These are phyloP conservation scores for Caretta caretta DNA, from an alignment of 2,113 vertebrate species.

Conservation along the genomic window DNA sequence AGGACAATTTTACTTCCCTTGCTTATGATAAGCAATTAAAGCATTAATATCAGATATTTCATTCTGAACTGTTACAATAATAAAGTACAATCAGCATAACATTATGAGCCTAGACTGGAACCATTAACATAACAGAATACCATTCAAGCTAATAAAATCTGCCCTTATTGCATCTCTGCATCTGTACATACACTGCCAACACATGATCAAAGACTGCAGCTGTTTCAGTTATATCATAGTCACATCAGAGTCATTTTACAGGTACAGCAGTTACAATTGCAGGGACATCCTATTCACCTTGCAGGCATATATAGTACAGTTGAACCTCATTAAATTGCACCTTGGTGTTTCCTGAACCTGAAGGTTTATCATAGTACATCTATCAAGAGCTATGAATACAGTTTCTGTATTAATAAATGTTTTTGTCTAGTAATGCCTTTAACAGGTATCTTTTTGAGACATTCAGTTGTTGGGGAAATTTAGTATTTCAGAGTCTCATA, in stretches of 20 bases:
- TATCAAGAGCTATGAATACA: neutral
- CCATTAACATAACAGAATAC: slow-evolving; percentile 62
- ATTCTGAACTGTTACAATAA: slow-evolving; percentile 39
- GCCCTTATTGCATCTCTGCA: slow-evolving; percentile 44
- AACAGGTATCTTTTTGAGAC: neutral
- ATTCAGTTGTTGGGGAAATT: neutral
- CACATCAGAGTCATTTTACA: neutral
- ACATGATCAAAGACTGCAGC: slow-evolving; percentile 60
- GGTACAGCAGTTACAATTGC: neutral
- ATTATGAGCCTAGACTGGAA: slow-evolving; percentile 36
- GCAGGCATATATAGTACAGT: neutral
- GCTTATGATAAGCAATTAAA: slow-evolving; percentile 49
- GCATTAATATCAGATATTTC: slow-evolving; percentile 38
- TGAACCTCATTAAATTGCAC: slow-evolving; percentile 24
- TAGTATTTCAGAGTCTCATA: neutral
- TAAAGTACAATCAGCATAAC: slow-evolving; percentile 26
- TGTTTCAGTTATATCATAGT: slow-evolving; percentile 36
- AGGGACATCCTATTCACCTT: slow-evolving; percentile 19
- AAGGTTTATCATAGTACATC: neutral
- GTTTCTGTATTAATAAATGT: neutral
- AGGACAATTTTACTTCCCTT: neutral
- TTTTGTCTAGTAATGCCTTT: neutral
- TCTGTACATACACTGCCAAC: slow-evolving; percentile 31
- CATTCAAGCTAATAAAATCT: slow-evolving; percentile 72
- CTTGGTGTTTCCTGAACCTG: neutral